Conservation (phyloP, 1,140 invertebrate genomes). For the Apis cerana region DNA sequence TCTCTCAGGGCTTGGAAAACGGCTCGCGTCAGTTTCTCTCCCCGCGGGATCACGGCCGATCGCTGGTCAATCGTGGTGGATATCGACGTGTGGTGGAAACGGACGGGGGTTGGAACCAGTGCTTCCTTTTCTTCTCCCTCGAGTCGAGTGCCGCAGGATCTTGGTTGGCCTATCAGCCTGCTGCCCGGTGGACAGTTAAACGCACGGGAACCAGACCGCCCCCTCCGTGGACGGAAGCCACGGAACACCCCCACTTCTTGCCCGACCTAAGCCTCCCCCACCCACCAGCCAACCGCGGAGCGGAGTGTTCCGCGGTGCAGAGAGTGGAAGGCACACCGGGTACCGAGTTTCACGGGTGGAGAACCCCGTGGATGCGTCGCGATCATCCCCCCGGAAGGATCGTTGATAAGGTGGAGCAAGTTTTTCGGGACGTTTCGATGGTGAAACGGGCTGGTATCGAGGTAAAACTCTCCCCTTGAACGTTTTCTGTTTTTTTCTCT, state of each 20-base stretch:
- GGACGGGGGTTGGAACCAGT: background rate
- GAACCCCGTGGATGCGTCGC: constrained; percentile 51
- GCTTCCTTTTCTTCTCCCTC: background rate
- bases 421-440: background rate
- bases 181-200: constrained; percentile 10
- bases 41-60: background rate
- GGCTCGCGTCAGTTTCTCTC: constrained; percentile 8
- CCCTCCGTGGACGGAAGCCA: constrained; percentile 46
- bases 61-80: background rate
- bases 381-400: constrained; percentile 32
- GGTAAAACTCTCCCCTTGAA: background rate
- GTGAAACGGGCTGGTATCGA: background rate
- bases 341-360: constrained; percentile 60
- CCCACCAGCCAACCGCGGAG: background rate
- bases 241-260: constrained; percentile 60
- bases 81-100: background rate
- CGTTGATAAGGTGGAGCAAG: background rate
- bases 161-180: background rate
- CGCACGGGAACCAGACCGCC: constrained; percentile 57
- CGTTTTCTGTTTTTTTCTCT: background rate
- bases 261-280: constrained; percentile 51
- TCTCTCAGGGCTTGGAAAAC: constrained; percentile 15
- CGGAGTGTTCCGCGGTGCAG: constrained; percentile 26
- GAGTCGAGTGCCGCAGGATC: constrained; percentile 1
- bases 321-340: constrained; percentile 53